Conservation (phyloP, 2,888 invertebrate species). For the Teleogryllus oceanicus region DNA sequence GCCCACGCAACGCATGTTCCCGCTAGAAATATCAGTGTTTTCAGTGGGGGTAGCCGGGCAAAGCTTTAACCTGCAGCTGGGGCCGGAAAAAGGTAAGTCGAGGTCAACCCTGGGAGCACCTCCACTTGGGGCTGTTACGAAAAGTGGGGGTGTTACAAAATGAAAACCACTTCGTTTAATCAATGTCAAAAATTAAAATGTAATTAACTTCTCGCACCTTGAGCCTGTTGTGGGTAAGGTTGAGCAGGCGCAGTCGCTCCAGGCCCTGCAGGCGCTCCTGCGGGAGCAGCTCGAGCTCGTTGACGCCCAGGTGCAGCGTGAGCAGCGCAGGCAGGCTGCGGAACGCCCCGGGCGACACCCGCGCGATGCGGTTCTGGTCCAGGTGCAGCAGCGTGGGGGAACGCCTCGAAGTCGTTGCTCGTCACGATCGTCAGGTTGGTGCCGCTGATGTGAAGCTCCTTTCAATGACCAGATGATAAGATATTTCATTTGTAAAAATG, state of each 20-base stretch:
- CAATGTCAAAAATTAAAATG: no score
- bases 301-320: constrained; percentile 75
- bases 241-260: constrained; percentile 59
- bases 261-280: constrained; percentile 80
- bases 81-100: no score
- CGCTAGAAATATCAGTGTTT: no score
- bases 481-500: no score
- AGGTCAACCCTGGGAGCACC: no score
- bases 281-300: constrained; percentile 77
- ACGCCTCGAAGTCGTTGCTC: constrained; percentile 80
- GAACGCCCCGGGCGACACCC: constrained; percentile 82
- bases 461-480: no score
- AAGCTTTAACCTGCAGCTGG: no score
- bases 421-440: constrained; percentile 80
- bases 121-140: no score
- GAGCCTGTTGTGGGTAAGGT: constrained; percentile 78
- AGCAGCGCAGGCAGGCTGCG: constrained; percentile 70
- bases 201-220: constrained; percentile 64
- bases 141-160: no score
- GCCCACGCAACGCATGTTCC: no score
- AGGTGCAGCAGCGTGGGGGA: constrained; percentile 74
- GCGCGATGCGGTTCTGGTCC: constrained; percentile 68
- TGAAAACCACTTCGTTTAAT: no score
- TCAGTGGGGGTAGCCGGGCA: no score
- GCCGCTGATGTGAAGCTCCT: constrained; percentile 66